phyloP scores from a whole-genome alignment of 2,113 vertebrate genomes.

The Zosterops japonicus region DNA sequence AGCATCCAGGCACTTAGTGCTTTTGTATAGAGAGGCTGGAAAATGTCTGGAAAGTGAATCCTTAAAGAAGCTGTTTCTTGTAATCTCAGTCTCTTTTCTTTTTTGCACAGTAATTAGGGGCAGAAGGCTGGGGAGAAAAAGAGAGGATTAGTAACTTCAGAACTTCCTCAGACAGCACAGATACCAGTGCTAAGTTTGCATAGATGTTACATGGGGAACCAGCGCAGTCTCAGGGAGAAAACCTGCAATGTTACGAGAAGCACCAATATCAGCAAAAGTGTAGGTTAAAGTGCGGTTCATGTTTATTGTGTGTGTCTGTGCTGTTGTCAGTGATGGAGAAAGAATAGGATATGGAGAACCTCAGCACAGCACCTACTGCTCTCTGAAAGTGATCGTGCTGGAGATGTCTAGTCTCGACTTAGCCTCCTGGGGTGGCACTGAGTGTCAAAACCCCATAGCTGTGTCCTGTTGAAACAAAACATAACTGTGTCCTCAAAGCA shows the following conservation, averaged over 20 bases:
- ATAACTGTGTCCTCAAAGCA: background rate
- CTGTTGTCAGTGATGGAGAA: background rate
- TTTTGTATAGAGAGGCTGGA: background rate
- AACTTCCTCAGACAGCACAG: background rate
- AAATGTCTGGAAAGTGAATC: background rate
- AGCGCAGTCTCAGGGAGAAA: background rate
- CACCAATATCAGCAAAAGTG: background rate
- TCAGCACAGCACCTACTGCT: background rate
- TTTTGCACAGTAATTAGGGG: background rate
- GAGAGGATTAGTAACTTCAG: background rate
- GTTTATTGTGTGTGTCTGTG: rapidly evolving
- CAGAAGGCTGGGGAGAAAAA: background rate
- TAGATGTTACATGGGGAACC: background rate
- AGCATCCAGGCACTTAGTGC: background rate
- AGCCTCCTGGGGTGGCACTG: background rate
- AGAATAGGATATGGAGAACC: background rate
- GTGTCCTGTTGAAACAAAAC: background rate
- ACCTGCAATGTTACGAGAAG: rapidly evolving
- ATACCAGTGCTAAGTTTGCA: background rate
- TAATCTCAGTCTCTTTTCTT: background rate
- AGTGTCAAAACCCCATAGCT: background rate
- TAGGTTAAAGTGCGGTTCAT: background rate
- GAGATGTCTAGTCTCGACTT: background rate
- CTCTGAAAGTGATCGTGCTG: background rate
- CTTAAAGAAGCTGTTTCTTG: background rate